Base-by-base conservation (phyloP, 2,888 invertebrate genomes). In the Anodontia alba region DNA sequence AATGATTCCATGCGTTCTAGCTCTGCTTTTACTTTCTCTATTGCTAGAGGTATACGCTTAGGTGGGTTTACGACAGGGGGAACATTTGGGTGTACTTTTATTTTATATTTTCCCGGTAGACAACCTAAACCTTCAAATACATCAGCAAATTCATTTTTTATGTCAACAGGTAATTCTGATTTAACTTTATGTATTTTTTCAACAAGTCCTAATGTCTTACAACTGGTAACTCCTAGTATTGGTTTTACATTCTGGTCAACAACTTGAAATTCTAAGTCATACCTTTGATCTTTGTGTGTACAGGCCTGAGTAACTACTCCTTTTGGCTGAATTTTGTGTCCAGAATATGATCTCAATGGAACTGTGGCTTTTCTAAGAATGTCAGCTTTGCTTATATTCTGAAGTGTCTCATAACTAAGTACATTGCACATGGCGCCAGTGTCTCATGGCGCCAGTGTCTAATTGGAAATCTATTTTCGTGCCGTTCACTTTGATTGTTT, bases 11-110 rank as follows among this genome's bases (percentile, higher is more conserved):
- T 82, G 0, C 76, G 57, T 20, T 77, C 73, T 0, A 84, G 73
- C 51, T 84, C 83, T n/a, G 33, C 20, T 68, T 80, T 81, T 3
- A 83, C 75, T 69, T 71, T 80, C 1, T 74, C 74, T 74, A 86
- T 43, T 15, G 81, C n/a, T 46, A 46, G 46, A 46, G 46, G 46
- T 46, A 46, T 20, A 20, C 76, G 17, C 78, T 31, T 33, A 46
- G 82, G 80, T 38, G 83, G 54, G 49, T 83, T 75, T 38, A 78
- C 69, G 36, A 72, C 73, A 10, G 76, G 71, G 36, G 49, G 43
- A 38, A 75, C 33, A 20, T 23, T 36, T 75, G 69, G 49, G 62
- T 79, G 71, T 1, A 80, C 33, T 43, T 62, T 51, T 36, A 81
- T 81, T 38, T 62, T 42, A 38, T 77, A 74, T 54, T 73, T 66